phyloP scores from a whole-genome alignment of 2,888 invertebrate genomes.

The Nemotelus nigrinus region DNA sequence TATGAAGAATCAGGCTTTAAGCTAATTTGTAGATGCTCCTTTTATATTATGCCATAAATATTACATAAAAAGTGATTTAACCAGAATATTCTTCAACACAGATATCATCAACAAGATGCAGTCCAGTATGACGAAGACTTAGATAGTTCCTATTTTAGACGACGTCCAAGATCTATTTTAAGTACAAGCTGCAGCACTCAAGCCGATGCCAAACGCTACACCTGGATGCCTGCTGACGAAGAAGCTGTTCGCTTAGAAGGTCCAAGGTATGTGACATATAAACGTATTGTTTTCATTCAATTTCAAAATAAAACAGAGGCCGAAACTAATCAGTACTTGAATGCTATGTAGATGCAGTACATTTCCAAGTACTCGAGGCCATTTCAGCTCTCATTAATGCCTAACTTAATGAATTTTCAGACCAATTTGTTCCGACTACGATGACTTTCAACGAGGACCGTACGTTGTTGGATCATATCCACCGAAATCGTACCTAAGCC shows the following conservation, averaged over 20 bases:
- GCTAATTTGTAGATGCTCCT: no score
- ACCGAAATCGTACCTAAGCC: slow-evolving; percentile 59
- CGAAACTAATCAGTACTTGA: slow-evolving; percentile 30
- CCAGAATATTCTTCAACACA: neutral
- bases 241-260: slow-evolving; percentile 78
- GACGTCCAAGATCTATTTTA: slow-evolving; percentile 79
- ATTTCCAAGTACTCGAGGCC: slow-evolving; percentile 6
- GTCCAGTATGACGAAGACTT: slow-evolving; percentile 76
- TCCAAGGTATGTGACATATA: slow-evolving; percentile 67
- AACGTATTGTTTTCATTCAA: neutral
- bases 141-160: slow-evolving; percentile 83
- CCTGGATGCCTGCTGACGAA: slow-evolving; percentile 83
- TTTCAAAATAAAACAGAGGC: neutral
- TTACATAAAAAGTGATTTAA: no score
- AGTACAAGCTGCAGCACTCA: slow-evolving; percentile 64
- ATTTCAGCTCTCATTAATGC: slow-evolving; percentile 38
- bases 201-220: slow-evolving; percentile 76
- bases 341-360: slow-evolving; percentile 15
- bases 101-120: slow-evolving; percentile 68
- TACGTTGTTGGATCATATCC: slow-evolving; percentile 55
- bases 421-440: slow-evolving; percentile 52
- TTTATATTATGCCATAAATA: no score
- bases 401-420: slow-evolving; percentile 49
- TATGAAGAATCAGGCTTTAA: no score
- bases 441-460: slow-evolving; percentile 51